A percentile compares a stretch with the other conserved stretches of the same genome.
Evolutionary conservation across 1,140 invertebrate genomes (phyloP).

Genomic region (Bombus sylvicola): DNA sequence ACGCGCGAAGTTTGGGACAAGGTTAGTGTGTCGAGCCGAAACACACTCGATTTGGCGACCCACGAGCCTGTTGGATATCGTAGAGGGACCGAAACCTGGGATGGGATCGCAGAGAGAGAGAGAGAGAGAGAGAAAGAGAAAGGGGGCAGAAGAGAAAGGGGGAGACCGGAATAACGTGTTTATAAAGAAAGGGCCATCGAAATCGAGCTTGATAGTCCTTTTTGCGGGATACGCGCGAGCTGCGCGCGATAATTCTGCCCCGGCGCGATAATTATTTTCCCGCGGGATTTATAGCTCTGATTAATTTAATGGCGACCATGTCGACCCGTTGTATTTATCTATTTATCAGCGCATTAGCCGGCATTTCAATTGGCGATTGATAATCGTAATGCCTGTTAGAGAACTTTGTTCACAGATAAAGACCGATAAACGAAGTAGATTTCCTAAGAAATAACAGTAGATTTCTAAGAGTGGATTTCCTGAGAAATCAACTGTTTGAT

Average conservation of each 20-base stretch:
- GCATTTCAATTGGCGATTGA: too few species aligned
- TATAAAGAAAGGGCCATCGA: slow-evolving; percentile 56
- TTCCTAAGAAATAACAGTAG: too few species aligned
- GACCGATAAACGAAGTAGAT: too few species aligned
- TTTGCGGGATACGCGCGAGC: slow-evolving; percentile 14
- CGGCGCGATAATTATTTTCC: slow-evolving; percentile 37
- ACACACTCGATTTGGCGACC: slow-evolving; percentile 52
- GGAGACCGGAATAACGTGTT: slow-evolving; percentile 54
- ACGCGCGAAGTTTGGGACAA: slow-evolving; percentile 67
- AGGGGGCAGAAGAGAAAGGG: slow-evolving; percentile 5
- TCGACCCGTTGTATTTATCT: too few species aligned
- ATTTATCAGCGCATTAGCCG: too few species aligned
- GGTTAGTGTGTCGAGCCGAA: slow-evolving; percentile 69
- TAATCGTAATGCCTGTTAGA: too few species aligned
- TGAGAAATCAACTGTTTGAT: too few species aligned
- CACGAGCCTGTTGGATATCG: slow-evolving; percentile 1
- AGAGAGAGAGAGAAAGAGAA: neutral
- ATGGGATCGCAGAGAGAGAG: neutral
- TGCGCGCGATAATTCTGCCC: slow-evolving; percentile 23
- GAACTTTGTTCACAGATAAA: too few species aligned
- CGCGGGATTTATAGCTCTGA: slow-evolving; percentile 14
- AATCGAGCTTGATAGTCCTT: slow-evolving; percentile 45
- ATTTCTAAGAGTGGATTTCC: too few species aligned
- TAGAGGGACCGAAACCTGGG: neutral
- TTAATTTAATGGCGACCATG: neutral